A percentile compares a stretch with the other conserved stretches of the same genome.
Conservation (phyloP, 2,888 invertebrate genomes). For the Agriopis marginaria region DNA sequence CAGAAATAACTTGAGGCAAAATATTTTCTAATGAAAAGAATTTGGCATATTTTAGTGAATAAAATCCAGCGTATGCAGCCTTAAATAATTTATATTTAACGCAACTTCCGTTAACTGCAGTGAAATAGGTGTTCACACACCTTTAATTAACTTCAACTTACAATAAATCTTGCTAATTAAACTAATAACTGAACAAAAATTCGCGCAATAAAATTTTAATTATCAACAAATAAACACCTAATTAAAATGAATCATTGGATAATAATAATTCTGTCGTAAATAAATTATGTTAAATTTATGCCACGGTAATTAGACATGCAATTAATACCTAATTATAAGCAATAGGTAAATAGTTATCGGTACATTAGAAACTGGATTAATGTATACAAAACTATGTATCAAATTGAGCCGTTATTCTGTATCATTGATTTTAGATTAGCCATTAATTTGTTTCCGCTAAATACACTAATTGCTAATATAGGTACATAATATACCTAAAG, state of each 20-base stretch:
- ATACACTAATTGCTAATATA: slow-evolving; percentile 33
- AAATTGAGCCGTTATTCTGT: slow-evolving; percentile 36
- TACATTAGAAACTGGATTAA: slow-evolving; percentile 32
- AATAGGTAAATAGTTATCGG: slow-evolving; percentile 15
- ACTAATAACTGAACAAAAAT: slow-evolving; percentile 31
- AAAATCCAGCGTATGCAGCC: slow-evolving; percentile 21
- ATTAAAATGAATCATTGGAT: slow-evolving; percentile 49
- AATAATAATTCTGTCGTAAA: slow-evolving; percentile 17
- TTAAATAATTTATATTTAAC: slow-evolving; percentile 17
- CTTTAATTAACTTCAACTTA: slow-evolving; percentile 25
- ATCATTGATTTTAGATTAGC: slow-evolving; percentile 34
- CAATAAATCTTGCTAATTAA: slow-evolving; percentile 30
- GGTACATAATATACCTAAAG: slow-evolving; percentile 16
- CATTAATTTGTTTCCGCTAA: slow-evolving; percentile 35
- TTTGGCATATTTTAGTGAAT: slow-evolving; percentile 16
- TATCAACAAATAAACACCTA: slow-evolving; percentile 38
- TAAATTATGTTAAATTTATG: slow-evolving; percentile 45
- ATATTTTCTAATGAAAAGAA: slow-evolving; percentile 29
- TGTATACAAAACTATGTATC: slow-evolving; percentile 47
- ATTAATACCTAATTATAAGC: slow-evolving; percentile 21
- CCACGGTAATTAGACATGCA: slow-evolving; percentile 54
- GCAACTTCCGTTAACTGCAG: slow-evolving; percentile 23
- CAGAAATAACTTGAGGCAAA: slow-evolving; percentile 20
- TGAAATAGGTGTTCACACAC: slow-evolving; percentile 20
- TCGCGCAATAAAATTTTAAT: slow-evolving; percentile 33